A percentile compares a stretch with the other conserved stretches of the same genome.
phyloP scores from a whole-genome alignment of 1,140 invertebrate genomes.

The Delia radicum region DNA sequence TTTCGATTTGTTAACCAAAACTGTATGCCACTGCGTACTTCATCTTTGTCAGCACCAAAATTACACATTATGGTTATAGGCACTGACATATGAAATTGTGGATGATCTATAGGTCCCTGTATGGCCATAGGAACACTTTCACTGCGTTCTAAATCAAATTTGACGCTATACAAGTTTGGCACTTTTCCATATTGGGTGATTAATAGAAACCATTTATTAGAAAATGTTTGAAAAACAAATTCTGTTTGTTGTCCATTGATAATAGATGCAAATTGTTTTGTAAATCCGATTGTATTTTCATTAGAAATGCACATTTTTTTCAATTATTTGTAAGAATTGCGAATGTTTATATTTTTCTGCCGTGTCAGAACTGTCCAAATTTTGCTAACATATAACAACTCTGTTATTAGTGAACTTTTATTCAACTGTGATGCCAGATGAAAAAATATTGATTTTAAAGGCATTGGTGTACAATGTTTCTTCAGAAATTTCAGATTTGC shows the following conservation, averaged over 20 bases:
- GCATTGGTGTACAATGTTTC: too few relatives aligned
- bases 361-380: not conserved
- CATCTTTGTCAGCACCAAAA: constrained; percentile 40
- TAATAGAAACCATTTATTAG: constrained; percentile 47
- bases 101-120: constrained; percentile 35
- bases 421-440: not conserved
- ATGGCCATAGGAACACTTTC: constrained; percentile 27
- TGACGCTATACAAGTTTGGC: constrained; percentile 42
- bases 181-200: constrained; percentile 46
- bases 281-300: constrained; percentile 35
- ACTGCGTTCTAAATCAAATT: constrained; percentile 39
- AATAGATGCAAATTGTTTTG: constrained; percentile 38
- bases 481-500: too few relatives aligned
- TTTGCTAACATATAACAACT: not conserved
- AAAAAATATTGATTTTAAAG: not conserved
- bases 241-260: constrained; percentile 42
- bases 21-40: constrained; percentile 45
- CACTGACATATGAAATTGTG: constrained; percentile 39
- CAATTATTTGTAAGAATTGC: not conserved
- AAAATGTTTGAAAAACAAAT: constrained; percentile 45
- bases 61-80: constrained; percentile 40
- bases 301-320: constrained; percentile 6
- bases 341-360: not conserved
- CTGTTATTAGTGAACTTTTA: not conserved
- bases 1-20: constrained; percentile 42